These are phyloP conservation scores for Ditula angustiorana DNA, from an alignment of 2,888 invertebrate species.

Conservation along the genomic window DNA sequence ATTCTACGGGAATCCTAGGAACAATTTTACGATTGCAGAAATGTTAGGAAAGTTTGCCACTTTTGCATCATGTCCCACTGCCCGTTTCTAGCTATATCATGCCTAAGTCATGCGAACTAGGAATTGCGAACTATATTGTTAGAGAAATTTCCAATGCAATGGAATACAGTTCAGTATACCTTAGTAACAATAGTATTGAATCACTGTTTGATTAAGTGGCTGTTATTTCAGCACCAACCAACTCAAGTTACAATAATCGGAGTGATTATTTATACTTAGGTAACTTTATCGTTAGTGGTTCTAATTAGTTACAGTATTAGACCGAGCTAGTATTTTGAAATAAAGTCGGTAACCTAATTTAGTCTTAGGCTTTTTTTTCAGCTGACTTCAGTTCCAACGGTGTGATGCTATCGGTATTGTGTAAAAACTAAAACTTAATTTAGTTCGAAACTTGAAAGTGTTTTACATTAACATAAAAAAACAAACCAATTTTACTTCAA, in stretches of 20 bases:
- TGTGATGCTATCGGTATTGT: not conserved
- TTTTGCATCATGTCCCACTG: no score
- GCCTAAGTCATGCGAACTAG: no score
- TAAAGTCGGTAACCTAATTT: conserved; percentile 5
- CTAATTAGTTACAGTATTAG: conserved; percentile 29
- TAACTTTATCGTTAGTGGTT: conserved; percentile 31
- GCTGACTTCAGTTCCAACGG: not conserved
- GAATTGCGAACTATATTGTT: not conserved
- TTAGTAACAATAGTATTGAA: conserved; percentile 1
- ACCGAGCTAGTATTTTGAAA: conserved; percentile 17
- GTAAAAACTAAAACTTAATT: not conserved
- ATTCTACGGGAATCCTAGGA: no score
- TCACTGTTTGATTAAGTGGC: conserved; percentile 1
- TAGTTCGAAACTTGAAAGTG: not conserved
- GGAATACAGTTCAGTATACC: not conserved
- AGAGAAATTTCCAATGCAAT: not conserved
- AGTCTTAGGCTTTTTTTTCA: not conserved
- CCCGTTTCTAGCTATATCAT: no score
- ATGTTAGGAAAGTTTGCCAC: no score
- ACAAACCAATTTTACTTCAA: no score
- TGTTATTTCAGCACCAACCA: conserved; percentile 17
- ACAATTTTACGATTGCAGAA: no score
- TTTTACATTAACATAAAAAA: no score
- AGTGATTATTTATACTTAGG: conserved; percentile 29
- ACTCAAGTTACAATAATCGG: conserved; percentile 6